A percentile compares a stretch with the other conserved stretches of the same genome.
Evolutionary conservation across 2,797 vertebrate species (phyloP).

Genomic region (Microctenopoma stevenorrisi): DNA sequence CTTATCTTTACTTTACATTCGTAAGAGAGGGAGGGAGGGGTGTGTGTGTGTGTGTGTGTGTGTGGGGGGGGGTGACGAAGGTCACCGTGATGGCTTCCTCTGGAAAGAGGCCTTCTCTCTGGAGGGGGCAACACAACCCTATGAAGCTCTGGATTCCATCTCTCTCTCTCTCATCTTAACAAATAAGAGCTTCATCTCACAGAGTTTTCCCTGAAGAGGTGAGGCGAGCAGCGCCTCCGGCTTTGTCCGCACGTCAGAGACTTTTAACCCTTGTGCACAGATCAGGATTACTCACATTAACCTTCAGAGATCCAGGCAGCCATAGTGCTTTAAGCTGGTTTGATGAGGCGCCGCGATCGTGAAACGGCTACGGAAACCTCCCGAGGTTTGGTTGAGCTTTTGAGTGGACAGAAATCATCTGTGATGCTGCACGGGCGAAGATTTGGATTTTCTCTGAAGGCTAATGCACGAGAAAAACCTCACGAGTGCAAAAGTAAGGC

Average conservation of each 20-base stretch:
- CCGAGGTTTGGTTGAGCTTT: constrained; percentile 9
- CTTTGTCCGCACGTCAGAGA: constrained; percentile 62
- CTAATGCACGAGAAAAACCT: constrained; percentile 55
- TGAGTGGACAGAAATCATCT: constrained; percentile 1
- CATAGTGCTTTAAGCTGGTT: background rate
- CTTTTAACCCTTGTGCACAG: constrained; percentile 58
- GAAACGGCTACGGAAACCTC: constrained; percentile 8
- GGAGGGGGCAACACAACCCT: constrained; percentile 31
- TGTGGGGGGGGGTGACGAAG: constrained; percentile 49
- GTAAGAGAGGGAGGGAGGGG: constrained; percentile 84
- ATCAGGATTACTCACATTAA: constrained; percentile 48
- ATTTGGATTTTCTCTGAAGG: constrained; percentile 49
- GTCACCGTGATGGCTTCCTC: constrained; percentile 51
- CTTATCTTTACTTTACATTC: constrained; percentile 97
- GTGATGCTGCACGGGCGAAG: constrained; percentile 12
- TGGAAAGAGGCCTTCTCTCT: constrained; percentile 59
- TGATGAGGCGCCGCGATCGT: background rate
- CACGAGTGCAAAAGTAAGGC: constrained; percentile 77
- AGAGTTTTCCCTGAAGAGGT: constrained; percentile 91
- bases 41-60: constrained; percentile 14
- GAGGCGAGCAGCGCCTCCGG: constrained; percentile 85
- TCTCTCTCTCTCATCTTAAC: constrained; percentile 59
- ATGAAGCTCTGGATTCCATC: constrained; percentile 43
- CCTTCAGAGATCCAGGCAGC: constrained; percentile 47
- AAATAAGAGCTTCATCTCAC: constrained; percentile 84